Evolutionary conservation across 2,888 invertebrate species (phyloP).

Genomic region (Cephus spinipes): DNA sequence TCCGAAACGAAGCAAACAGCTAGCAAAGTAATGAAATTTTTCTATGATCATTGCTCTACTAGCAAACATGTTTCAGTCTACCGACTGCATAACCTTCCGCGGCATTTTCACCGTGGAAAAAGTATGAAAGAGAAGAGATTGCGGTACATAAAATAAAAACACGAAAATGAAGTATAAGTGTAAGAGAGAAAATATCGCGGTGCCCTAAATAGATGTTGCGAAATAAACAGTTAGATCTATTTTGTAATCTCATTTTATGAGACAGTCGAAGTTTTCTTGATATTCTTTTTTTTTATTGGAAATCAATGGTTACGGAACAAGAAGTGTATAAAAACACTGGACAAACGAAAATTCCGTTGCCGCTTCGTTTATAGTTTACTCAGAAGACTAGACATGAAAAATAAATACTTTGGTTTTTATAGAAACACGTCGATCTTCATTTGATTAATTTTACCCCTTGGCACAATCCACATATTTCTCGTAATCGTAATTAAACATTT

Average conservation of each 20-base stretch:
- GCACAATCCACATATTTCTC: constrained; percentile 52
- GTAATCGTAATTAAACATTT: constrained; percentile 59
- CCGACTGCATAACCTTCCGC: not conserved
- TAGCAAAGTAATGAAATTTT: not conserved
- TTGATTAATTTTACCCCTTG: constrained; percentile 4
- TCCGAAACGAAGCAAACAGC: not conserved
- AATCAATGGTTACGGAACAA: not conserved
- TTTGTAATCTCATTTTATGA: not conserved
- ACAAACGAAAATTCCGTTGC: not conserved
- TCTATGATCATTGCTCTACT: not conserved
- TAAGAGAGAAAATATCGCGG: not conserved
- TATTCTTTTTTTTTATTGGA: not conserved
- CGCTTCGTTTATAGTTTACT: not conserved
- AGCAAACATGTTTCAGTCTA: not conserved
- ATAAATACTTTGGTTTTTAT: constrained; percentile 3
- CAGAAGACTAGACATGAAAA: not conserved
- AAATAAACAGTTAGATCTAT: not conserved
- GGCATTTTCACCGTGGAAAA: not conserved
- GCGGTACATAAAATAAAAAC: not conserved
- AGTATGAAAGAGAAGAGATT: not conserved
- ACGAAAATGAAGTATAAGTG: not conserved
- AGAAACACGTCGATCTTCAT: not conserved
- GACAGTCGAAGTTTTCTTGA: not conserved
- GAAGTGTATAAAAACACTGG: not conserved
- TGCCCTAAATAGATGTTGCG: not conserved